Base-by-base conservation (phyloP, 2,888 invertebrate genomes). In the Mythimna pallens region DNA sequence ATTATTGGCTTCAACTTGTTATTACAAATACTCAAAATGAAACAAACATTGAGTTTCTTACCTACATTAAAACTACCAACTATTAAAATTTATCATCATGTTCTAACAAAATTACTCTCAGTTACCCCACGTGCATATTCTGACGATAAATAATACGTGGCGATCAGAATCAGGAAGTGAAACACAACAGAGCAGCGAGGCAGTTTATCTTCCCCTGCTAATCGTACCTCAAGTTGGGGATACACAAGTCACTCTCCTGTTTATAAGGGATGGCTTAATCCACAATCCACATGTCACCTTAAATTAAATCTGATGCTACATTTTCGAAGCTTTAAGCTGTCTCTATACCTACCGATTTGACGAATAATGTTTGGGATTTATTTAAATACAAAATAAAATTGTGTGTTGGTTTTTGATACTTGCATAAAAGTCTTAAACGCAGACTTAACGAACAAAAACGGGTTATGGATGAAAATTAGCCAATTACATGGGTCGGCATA, bases 221-320 rank as follows among this genome's bases (percentile, higher is more conserved):
- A 84, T 86, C 84, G 76, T 69, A 57, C 71, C 61, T 78, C 70
- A 69, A 78, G 72, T 81, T 68, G 61, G 76, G 75, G 73, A 74
- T 70, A 70, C 72, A 77, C 68, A 65, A 86, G 73, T 76, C 75
- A 76, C 86, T 84, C 62, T 70, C 69, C 76, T 83, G 81, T 83
- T 81, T 81, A 83, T 73, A 84, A 76, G 76, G 81, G 84, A 78
- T 72, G 61, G 68, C 43, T 47, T 81, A 81, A 81, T 83, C 80
- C 75, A 59, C 65, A 70, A 81, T 83, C 80, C 75, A 59, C 65
- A 70, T 80, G 83, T 81, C 80, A 83, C 67, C 80, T 81, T 70
- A 79, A 81, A 83, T 81, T 81, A 74, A 81, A 81, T 81, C 70
- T 74, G 80, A 83, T 65, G 80, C 57, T 70, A 80, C 84, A 74